Evolutionary conservation across 2,797 vertebrate species (phyloP), one percentile per base, ranked within the genome.

Genomic region (Lutjanus campechanus): DNA sequence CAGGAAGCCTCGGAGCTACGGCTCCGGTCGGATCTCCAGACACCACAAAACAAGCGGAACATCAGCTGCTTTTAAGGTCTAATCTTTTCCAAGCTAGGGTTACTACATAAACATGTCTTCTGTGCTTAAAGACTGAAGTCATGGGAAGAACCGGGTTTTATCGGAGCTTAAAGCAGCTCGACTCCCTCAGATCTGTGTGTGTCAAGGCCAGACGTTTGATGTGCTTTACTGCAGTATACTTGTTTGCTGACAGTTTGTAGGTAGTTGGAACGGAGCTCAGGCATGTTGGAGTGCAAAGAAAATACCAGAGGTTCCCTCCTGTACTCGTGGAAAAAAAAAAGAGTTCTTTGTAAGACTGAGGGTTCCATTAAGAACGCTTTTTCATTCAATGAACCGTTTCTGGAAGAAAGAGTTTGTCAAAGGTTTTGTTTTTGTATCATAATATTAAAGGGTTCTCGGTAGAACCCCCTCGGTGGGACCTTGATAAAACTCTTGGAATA

Each of bases 91-190:
- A 56, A 90, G 91, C 88, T 93, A 88, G 56, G 47, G 84, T 93
- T 90, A 89, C 92, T 86, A 88, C 85, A 90, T 91, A 93, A 95
- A 95, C 92, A 93, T 78, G 76, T 92, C 85, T 69, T 85, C 86
- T 84, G 53, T 56, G 82, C 85, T 86, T 81, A 66, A 90, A 86
- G 80, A 86, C 83, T 90, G 92, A 93, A 94, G 91, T 93, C 91
- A 94, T 94, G 93, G 93, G 92, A 94, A 91, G 85, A 92, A 81
- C 49, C 53, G 46, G 73, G 56, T 76, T 92, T 86, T 90, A 89
- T 92, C 87, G 66, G 79, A 61, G 73, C 81, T 83, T 86, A 86
- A 85, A 90, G 80, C 59, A 77, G 83, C 83, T 84, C 36, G 61
- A 47, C 83, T 85, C 69, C 81, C 82, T 89, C 79, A 86, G 77